Conservation (phyloP, 1,140 invertebrate genomes). For the Sinella curviseta region DNA sequence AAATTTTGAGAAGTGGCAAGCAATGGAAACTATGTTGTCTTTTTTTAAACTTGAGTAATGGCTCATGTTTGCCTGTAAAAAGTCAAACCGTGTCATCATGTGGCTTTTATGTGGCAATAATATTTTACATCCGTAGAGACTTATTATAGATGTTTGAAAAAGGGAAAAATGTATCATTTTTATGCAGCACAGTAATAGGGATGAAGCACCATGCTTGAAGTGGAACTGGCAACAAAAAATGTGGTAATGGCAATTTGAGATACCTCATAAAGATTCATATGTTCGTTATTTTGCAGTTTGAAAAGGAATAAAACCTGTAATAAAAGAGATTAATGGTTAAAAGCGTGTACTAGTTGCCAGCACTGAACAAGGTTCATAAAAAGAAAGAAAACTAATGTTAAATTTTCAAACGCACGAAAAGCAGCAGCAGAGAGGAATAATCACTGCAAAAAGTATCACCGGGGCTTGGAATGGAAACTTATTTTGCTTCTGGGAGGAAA, state of each 20-base stretch:
- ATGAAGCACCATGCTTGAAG: neutral
- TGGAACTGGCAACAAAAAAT: neutral
- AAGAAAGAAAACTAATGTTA: neutral
- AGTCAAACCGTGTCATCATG: constrained; percentile 10
- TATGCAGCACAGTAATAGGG: no score
- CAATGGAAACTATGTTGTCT: no score
- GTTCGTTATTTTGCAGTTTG: constrained; percentile 30
- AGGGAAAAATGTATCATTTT: neutral
- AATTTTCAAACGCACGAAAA: neutral
- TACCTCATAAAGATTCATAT: neutral
- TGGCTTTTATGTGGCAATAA: constrained; percentile 21
- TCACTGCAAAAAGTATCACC: neutral
- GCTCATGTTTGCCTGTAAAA: constrained; percentile 6
- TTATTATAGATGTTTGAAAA: no score
- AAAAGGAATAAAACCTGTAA: constrained; percentile 31
- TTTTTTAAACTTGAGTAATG: neutral
- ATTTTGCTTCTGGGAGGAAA: no score
- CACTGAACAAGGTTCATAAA: neutral
- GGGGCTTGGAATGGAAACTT: neutral
- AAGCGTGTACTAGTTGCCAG: constrained; percentile 21
- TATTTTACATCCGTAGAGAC: neutral
- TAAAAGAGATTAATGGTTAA: constrained; percentile 34
- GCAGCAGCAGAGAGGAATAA: neutral
- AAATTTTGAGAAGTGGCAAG: no score
- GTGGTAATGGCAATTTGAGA: neutral